Percentiles rank a stretch among this genome's conserved stretches.
Evolutionary conservation across 2,888 invertebrate species (phyloP).

Genomic region (Dexiosoma caninum): DNA sequence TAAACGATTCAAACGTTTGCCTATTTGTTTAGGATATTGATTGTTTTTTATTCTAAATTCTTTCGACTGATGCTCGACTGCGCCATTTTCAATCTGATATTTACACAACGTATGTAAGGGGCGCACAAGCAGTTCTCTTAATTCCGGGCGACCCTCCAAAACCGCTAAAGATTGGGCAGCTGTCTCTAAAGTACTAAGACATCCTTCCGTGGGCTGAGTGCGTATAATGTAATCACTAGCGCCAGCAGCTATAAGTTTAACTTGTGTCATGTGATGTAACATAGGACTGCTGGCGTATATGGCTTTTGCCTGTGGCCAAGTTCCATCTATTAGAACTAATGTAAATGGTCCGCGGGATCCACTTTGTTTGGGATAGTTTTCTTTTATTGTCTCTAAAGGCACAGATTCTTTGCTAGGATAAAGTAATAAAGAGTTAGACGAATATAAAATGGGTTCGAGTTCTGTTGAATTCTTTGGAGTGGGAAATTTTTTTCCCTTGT

Average conservation of each 20-base stretch:
- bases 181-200: constrained; percentile 87
- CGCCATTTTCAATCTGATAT: constrained; percentile 93
- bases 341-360: constrained; percentile 81
- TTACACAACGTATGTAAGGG: constrained; percentile 91
- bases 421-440: constrained; percentile 82
- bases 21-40: constrained; percentile 88
- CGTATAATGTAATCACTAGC: constrained; percentile 93
- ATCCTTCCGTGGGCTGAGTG: constrained; percentile 94
- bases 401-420: constrained; percentile 89
- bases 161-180: constrained; percentile 81
- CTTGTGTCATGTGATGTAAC: constrained; percentile 86
- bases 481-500: constrained; percentile 89
- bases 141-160: constrained; percentile 83
- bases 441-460: constrained; percentile 84
- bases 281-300: constrained; percentile 90
- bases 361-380: constrained; percentile 35
- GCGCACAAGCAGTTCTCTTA: constrained; percentile 83
- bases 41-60: constrained; percentile 90
- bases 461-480: constrained; percentile 79
- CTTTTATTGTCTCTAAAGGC: constrained; percentile 81
- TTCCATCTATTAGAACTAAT: constrained; percentile 92
- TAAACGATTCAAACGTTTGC: constrained; percentile 84
- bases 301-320: constrained; percentile 97
- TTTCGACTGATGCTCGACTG: constrained; percentile 95
- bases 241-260: constrained; percentile 85